phyloP scores from a whole-genome alignment of 92 coral and sea anemone species.

The Bergia puertoricense region DNA sequence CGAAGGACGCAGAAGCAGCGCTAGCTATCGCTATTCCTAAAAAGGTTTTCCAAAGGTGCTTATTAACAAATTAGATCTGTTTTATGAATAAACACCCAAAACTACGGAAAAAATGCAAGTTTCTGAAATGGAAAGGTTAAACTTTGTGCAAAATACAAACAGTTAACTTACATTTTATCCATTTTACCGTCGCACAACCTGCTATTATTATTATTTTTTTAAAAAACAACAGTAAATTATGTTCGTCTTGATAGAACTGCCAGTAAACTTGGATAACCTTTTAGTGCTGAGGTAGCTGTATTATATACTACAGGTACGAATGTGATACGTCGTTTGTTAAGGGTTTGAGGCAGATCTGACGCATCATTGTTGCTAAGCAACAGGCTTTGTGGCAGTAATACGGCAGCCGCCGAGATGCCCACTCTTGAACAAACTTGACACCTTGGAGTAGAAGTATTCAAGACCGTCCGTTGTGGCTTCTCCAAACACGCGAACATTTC shows the following conservation, averaged over 20 bases:
- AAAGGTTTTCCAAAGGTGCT: too few species aligned
- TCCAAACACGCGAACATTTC: conserved; percentile 72
- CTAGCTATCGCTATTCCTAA: too few species aligned
- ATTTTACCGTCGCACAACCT: neutral
- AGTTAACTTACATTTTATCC: neutral
- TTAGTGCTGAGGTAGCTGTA: too few species aligned
- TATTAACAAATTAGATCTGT: too few species aligned
- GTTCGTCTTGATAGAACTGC: neutral
- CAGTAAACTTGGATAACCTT: neutral
- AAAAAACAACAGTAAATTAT: too few species aligned
- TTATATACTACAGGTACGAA: neutral
- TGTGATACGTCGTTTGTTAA: neutral
- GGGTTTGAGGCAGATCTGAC: neutral
- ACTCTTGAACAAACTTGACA: conserved; percentile 32
- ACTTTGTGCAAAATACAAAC: neutral
- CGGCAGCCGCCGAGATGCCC: conserved; percentile 75
- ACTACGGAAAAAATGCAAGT: too few species aligned
- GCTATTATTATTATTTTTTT: neutral
- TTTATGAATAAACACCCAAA: too few species aligned
- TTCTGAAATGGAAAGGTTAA: too few species aligned
- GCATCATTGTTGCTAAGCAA: neutral
- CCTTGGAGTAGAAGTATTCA: conserved; percentile 61
- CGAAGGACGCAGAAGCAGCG: too few species aligned
- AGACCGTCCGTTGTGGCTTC: conserved; percentile 65
- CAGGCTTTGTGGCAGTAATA: conserved; percentile 65